Evolutionary conservation across 2,888 invertebrate species (phyloP).

Genomic region (Polydrusus tereticollis): DNA sequence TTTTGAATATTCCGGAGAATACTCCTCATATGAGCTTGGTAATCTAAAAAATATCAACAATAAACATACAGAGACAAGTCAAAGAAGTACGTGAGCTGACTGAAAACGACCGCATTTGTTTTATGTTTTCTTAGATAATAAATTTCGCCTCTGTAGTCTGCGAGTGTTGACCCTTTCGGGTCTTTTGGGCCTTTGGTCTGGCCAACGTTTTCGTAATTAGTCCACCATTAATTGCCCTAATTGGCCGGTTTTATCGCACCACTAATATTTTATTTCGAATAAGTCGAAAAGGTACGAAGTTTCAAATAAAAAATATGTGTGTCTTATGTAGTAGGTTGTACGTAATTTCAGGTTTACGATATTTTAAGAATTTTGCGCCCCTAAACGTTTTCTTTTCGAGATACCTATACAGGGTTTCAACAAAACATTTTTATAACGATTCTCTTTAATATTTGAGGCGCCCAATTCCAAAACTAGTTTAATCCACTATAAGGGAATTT

Average conservation of each 20-base stretch:
- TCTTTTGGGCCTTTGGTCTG: constrained; percentile 15
- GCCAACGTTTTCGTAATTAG: constrained; percentile 11
- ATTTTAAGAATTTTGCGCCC: too few relatives aligned
- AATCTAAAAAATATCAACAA: constrained; percentile 28
- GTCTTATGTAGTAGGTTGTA: too few relatives aligned
- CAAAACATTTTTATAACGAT: too few relatives aligned
- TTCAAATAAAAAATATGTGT: too few relatives aligned
- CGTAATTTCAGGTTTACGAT: too few relatives aligned
- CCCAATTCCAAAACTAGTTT: too few relatives aligned
- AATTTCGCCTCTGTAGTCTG: constrained; percentile 4
- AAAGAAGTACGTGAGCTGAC: constrained; percentile 17
- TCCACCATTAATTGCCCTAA: constrained; percentile 13
- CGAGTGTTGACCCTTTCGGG: constrained; percentile 18
- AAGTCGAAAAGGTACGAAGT: not conserved
- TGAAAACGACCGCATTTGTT: constrained; percentile 20
- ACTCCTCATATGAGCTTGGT: constrained; percentile 14
- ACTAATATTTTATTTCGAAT: not conserved
- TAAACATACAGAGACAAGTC: constrained; percentile 22
- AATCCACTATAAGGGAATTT: too few relatives aligned
- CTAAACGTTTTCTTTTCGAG: too few relatives aligned
- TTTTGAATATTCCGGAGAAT: constrained; percentile 19
- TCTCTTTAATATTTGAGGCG: too few relatives aligned
- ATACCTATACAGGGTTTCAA: too few relatives aligned
- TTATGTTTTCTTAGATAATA: constrained; percentile 22
- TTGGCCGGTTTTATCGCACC: constrained; percentile 9